Base-by-base conservation (phyloP, 1,140 invertebrate genomes). In the Drosophila navojoa region DNA sequence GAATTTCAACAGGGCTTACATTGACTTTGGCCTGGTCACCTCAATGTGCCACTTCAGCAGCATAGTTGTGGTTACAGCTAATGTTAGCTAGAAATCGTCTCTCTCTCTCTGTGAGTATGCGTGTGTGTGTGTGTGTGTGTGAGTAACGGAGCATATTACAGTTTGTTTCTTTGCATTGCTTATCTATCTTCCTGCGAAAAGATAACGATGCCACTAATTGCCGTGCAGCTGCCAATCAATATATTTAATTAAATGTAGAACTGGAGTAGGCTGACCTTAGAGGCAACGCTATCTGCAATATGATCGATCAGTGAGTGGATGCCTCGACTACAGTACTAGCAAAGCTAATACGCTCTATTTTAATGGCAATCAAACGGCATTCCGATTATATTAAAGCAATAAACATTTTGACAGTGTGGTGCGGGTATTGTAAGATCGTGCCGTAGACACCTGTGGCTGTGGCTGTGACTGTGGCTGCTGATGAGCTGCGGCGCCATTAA, bases 391-490 rank as follows among this genome's bases (percentile, higher is more conserved):
- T 50, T 50, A n/a, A 45, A 19, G 15, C 44, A 45, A 45, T 45
- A 19, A 45, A 45, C 3, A 11, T 16, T 22, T 22, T 9, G 15
- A 45, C 15, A 45, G 7, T 5, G 16, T 6, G 42, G 19, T 25
- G 13, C 19, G 5, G 47, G 10, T 22, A 25, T 7, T 50, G 49
- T 13, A 4, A n/a, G 29, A 32, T 32, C 27, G 6, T 0, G 32
- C 32, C 4, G 32, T 7, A 10, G 22, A 50, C n/a, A 38, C 35
- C 2, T 6, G 13, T n/a, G 22, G 15, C 16, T 54, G 59, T 38
- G 19, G 19, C 19, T 70, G 59, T 38, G 19, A 3, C 19, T 70
- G 67, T n/a, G 25, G 35, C n/a, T 38, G 52, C n/a, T 66, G 52
- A 55, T 27, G 27, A 25, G 25, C 22, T 59, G 32, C 42, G 32